A percentile compares a stretch with the other conserved stretches of the same genome.
Conservation (phyloP, 2,113 vertebrate genomes). For the Psittacara wagleri region DNA sequence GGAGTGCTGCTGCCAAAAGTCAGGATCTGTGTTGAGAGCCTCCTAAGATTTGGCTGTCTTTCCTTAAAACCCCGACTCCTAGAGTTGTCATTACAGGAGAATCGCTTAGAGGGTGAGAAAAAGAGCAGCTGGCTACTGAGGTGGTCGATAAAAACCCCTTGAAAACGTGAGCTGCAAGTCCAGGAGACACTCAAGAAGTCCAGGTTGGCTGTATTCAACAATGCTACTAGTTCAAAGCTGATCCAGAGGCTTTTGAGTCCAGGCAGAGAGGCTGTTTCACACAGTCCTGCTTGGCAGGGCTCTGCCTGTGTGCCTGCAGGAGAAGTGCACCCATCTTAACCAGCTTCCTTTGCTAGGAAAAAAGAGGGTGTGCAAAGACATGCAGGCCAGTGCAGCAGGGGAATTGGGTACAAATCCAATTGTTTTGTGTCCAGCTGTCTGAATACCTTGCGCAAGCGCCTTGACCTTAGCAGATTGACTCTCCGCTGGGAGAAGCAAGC, state of each 20-base stretch:
- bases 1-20: conserved; percentile 19
- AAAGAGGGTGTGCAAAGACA: background rate
- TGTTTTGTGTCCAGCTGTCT: background rate
- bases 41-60: conserved; percentile 12
- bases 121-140: background rate
- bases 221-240: background rate
- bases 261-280: background rate
- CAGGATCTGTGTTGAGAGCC: background rate
- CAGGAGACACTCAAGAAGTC: background rate
- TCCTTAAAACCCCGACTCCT: conserved; percentile 1
- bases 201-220: background rate
- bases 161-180: background rate
- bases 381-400: background rate
- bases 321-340: background rate
- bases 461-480: background rate
- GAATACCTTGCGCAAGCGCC: background rate
- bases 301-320: background rate
- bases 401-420: background rate
- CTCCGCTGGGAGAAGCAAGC: background rate
- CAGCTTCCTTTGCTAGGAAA: background rate
- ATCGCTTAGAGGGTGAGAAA: background rate
- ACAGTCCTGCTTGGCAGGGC: background rate
- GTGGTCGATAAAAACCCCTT: background rate
- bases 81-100: conserved; percentile 24
- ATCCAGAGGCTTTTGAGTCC: background rate